Base-by-base conservation (phyloP, 2,113 vertebrate species). In the Mesitornis unicolor region DNA sequence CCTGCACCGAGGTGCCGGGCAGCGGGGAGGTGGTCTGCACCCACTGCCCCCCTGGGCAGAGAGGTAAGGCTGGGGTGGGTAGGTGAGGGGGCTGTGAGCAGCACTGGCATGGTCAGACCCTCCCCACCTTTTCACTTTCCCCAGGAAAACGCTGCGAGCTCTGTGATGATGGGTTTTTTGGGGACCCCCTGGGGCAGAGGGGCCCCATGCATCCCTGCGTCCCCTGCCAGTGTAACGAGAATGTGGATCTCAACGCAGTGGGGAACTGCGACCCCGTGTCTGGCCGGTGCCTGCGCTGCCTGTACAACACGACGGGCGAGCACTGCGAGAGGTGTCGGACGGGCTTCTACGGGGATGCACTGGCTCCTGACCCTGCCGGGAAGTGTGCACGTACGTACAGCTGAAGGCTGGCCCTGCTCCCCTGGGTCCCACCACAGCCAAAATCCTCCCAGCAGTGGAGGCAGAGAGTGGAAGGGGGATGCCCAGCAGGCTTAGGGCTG, bases 161-260 rank as follows among this genome's bases (percentile, higher is more conserved):
- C 89, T 99, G 99, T 2, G 99, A 99, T 0, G 99, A 99, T 0
- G 99, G 99, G 57, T 99, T 98, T 97, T 98, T 99, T 1, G 99
- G 99, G 11, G 99, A 99, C 81, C 99, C 99, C 1, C 89, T 99
- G 95, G 99, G 99, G 42, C 97, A 95, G 82, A 97, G 97, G 2
- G 99, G 98, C 3, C 51, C n/a, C 0, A 73, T 81, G 61, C 97
- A 31, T 2, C 97, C 97, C n/a, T 99, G 99, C 26, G 21, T 24
- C 29, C 98, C 61, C 54, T 99, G 99, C 80, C 97, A 98, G 54
- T 99, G 99, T 87, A 98, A 96, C 0, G 98, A 98, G 60, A 99
- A 99, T 4, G 97, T 98, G 91, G 99, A 99, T 95, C 96, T 94
- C 86, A 99, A 99, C 0, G 99, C 99, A 0, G 95, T 99, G 91